phyloP scores from a whole-genome alignment of 30 jellyfish, hydroid and myxozoan genomes.

The Hydractinia symbiolongicarpus region DNA sequence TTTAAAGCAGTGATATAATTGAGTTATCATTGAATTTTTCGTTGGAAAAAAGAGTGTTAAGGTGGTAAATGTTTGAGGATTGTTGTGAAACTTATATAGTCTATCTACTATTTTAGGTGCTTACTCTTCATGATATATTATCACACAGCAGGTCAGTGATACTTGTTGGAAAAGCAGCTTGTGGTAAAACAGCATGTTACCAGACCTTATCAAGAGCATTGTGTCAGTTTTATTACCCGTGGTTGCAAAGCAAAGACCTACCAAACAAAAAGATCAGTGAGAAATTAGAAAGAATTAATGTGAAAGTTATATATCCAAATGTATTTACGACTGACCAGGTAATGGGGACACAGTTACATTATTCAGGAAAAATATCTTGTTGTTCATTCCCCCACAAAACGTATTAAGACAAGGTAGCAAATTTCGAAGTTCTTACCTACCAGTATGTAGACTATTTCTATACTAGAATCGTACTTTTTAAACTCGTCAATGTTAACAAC shows the following conservation, averaged over 20 bases:
- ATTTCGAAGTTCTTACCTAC: too few relatives aligned
- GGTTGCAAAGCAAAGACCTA: constrained; percentile 33
- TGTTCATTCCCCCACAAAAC: too few relatives aligned
- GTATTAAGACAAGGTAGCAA: too few relatives aligned
- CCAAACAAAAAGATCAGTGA: background rate
- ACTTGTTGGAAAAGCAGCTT: constrained; percentile 51
- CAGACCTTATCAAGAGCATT: constrained; percentile 63
- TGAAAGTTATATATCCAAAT: constrained; percentile 46
- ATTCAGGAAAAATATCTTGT: background rate
- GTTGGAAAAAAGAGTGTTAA: too few relatives aligned
- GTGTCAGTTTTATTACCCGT: constrained; percentile 66
- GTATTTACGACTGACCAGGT: constrained; percentile 50
- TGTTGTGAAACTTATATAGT: too few relatives aligned
- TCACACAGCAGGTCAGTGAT: constrained; percentile 38
- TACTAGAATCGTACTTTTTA: too few relatives aligned
- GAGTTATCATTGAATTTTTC: too few relatives aligned
- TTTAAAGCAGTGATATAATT: too few relatives aligned
- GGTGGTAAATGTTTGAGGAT: too few relatives aligned
- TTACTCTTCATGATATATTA: constrained; percentile 48
- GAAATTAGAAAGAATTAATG: constrained; percentile 27
- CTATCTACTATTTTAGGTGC: constrained; percentile 20
- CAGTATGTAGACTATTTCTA: too few relatives aligned
- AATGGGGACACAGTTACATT: background rate
- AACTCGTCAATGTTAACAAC: too few relatives aligned
- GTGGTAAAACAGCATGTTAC: constrained; percentile 74